These are phyloP conservation scores for Zapornia atra DNA, from an alignment of 2,113 vertebrate species.

Conservation along the genomic window DNA sequence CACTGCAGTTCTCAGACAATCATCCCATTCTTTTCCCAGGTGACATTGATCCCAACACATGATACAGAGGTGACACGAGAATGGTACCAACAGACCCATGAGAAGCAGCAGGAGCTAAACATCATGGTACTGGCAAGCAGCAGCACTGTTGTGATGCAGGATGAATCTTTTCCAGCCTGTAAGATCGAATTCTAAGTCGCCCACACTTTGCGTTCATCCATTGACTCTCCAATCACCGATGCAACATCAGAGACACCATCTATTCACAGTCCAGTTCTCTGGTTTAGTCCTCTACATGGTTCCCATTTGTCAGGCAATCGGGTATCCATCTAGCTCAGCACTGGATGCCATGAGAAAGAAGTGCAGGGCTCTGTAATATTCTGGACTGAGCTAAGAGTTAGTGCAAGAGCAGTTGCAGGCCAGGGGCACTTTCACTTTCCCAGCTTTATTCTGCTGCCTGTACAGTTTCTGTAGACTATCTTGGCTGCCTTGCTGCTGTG, in stretches of 20 bases:
- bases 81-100: conserved; percentile 99
- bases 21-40: conserved; percentile 77
- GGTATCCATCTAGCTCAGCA: conserved; percentile 38
- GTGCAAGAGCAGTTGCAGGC: conserved; percentile 55
- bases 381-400: conserved; percentile 53
- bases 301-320: conserved; percentile 55
- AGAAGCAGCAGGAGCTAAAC: conserved; percentile 96
- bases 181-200: conserved; percentile 96
- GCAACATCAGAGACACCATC: conserved; percentile 60
- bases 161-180: conserved; percentile 98
- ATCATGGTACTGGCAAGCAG: conserved; percentile 98
- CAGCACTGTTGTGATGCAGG: conserved; percentile 99
- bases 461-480: conserved; percentile 42
- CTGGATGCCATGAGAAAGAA: conserved; percentile 49
- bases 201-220: conserved; percentile 49
- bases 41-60: conserved; percentile 97
- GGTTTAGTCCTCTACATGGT: conserved; percentile 49
- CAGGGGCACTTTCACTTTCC: conserved; percentile 51
- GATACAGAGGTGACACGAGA: conserved; percentile 97
- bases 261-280: conserved; percentile 59
- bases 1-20: conserved; percentile 14
- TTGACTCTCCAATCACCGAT: conserved; percentile 39
- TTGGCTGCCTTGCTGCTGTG: conserved; percentile 56
- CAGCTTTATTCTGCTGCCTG: conserved; percentile 50
- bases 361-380: conserved; percentile 31